Conservation (phyloP, 2,113 vertebrate genomes). For the Eonycteris spelaea region DNA sequence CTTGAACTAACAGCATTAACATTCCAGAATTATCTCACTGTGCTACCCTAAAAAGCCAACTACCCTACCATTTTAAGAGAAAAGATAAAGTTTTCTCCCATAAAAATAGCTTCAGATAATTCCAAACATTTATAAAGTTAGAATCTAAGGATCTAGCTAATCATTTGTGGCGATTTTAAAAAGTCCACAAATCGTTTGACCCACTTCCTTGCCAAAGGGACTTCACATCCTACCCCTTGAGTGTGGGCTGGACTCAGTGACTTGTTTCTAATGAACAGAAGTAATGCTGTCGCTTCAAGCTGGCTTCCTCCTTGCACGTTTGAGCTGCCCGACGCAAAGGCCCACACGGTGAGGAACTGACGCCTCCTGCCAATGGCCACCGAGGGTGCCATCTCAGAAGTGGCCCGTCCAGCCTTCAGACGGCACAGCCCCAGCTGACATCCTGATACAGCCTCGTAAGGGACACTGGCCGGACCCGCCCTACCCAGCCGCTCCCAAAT, state of each 20-base stretch:
- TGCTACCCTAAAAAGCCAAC: not conserved
- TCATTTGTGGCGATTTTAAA: not conserved
- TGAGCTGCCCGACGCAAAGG: rapidly evolving
- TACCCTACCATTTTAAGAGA: not conserved
- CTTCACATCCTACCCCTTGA: rapidly evolving
- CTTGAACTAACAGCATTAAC: not conserved
- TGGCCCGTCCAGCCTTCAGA: not conserved
- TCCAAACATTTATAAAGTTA: not conserved
- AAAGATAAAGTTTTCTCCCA: not conserved
- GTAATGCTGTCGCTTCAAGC: not conserved
- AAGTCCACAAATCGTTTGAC: rapidly evolving
- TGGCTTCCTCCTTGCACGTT: not conserved
- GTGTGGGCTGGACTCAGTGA: not conserved
- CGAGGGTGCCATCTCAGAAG: not conserved
- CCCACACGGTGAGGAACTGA: not conserved
- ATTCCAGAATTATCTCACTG: not conserved
- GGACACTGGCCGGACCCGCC: not conserved
- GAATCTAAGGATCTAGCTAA: too few species aligned
- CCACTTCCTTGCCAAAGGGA: not conserved
- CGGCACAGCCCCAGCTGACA: rapidly evolving
- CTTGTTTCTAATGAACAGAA: rapidly evolving
- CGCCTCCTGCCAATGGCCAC: not conserved
- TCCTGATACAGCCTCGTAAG: rapidly evolving
- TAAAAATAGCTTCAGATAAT: not conserved
- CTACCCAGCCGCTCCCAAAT: not conserved